A percentile compares a stretch with the other conserved stretches of the same genome.
Evolutionary conservation across 2,888 invertebrate species (phyloP).

Genomic region (Drosophila vallismaia): DNA sequence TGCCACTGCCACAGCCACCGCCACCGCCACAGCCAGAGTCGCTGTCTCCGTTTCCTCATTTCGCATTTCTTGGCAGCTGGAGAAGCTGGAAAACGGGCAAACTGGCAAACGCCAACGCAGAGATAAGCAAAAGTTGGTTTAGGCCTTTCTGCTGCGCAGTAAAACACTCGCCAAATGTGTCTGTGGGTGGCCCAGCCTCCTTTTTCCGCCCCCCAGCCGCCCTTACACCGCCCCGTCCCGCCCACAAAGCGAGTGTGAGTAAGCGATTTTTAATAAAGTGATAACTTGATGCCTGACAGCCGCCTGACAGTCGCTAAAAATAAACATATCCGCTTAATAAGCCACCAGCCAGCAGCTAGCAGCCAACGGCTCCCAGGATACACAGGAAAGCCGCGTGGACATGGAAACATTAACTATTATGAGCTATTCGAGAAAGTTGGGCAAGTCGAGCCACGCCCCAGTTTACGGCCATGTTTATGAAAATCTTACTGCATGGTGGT

Average conservation of each 20-base stretch:
- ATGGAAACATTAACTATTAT: slow-evolving; percentile 47
- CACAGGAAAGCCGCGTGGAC: slow-evolving; percentile 45
- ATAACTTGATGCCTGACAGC: slow-evolving; percentile 74
- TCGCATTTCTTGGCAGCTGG: slow-evolving; percentile 33
- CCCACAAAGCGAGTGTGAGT: slow-evolving; percentile 59
- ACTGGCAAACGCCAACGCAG: slow-evolving; percentile 46
- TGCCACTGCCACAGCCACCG: neutral
- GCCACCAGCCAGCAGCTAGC: slow-evolving; percentile 29
- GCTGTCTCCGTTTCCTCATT: slow-evolving; percentile 9
- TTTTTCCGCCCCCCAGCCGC: neutral
- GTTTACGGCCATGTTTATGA: slow-evolving; percentile 28
- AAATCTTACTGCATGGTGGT: neutral
- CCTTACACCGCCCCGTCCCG: neutral
- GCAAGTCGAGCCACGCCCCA: slow-evolving; percentile 33
- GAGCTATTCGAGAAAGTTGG: slow-evolving; percentile 10
- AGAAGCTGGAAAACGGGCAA: slow-evolving; percentile 1
- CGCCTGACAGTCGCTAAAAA: slow-evolving; percentile 65
- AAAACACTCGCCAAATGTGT: slow-evolving; percentile 44
- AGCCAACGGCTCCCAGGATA: slow-evolving; percentile 33
- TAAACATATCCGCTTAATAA: slow-evolving; percentile 61
- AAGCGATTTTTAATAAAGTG: slow-evolving; percentile 78
- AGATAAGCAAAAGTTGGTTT: slow-evolving; percentile 74
- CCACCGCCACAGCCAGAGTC: neutral
- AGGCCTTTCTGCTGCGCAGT: slow-evolving; percentile 60
- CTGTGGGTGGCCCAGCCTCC: slow-evolving; percentile 34